A percentile compares a stretch with the other conserved stretches of the same genome.
Evolutionary conservation across 2,888 invertebrate species (phyloP).

Genomic region (Pediacus dermestoides): DNA sequence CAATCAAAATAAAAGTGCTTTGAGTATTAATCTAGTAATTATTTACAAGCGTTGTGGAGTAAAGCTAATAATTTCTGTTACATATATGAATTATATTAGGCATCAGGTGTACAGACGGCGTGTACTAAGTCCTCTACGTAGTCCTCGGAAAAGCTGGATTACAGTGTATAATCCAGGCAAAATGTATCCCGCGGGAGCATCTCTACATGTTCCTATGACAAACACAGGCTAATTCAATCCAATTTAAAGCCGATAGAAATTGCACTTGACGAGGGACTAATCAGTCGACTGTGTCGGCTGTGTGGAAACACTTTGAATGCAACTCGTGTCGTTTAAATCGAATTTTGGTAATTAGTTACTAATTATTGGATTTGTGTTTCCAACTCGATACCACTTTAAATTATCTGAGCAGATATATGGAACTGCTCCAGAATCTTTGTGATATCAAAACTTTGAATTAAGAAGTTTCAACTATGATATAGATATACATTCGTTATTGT

Average conservation of each 20-base stretch:
- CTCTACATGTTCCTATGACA: conserved; percentile 19
- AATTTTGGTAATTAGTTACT: conserved; percentile 43
- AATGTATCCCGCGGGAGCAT: conserved; percentile 10
- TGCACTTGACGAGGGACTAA: conserved; percentile 43
- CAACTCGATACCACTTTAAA: conserved; percentile 30
- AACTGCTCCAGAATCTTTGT: too few species aligned
- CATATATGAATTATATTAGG: conserved; percentile 10
- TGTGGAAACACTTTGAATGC: conserved; percentile 39
- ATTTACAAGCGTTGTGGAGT: conserved; percentile 6
- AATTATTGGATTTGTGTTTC: conserved; percentile 42
- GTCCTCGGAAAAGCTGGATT: conserved; percentile 9
- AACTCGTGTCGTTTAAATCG: conserved; percentile 40
- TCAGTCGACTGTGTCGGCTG: conserved; percentile 34
- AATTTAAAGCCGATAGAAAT: conserved; percentile 44
- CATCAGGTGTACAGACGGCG: conserved; percentile 13
- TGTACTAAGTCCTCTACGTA: conserved; percentile 9
- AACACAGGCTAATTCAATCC: conserved; percentile 40
- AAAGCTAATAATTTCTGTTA: conserved; percentile 6
- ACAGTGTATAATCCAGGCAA: conserved; percentile 10
- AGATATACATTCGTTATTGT: too few species aligned
- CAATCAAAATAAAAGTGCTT: conserved; percentile 7
- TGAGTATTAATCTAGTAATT: conserved; percentile 7
- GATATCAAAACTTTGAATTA: too few species aligned
- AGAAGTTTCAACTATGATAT: too few species aligned
- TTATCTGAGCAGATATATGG: too few species aligned